Conservation (phyloP, 2,888 invertebrate species). For the Phaedon cochleariae region DNA sequence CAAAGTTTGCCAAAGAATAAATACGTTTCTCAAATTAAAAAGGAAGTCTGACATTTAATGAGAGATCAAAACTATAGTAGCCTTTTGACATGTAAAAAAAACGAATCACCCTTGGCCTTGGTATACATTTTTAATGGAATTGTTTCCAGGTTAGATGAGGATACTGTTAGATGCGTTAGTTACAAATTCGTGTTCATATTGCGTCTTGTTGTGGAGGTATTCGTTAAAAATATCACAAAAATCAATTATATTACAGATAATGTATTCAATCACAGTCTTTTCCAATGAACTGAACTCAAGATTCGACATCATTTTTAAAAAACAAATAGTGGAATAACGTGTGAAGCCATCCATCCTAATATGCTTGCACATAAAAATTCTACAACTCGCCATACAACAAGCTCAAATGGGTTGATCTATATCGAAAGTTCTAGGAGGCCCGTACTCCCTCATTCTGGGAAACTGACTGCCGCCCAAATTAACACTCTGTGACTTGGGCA, state of each 20-base stretch:
- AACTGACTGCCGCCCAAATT: constrained; percentile 26
- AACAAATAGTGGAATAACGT: no score
- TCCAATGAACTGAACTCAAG: background rate
- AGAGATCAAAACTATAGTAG: no score
- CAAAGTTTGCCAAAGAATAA: no score
- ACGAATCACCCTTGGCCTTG: no score
- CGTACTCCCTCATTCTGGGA: constrained; percentile 57
- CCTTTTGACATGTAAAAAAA: no score
- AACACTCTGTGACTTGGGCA: constrained; percentile 15
- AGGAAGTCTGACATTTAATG: no score
- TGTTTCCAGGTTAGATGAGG: no score
- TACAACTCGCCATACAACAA: background rate
- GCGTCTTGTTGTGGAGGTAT: background rate
- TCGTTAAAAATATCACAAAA: background rate
- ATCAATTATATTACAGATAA: background rate
- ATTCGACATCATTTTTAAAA: no score
- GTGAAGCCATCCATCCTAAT: background rate
- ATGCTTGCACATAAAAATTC: background rate
- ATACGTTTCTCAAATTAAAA: no score
- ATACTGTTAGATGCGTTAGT: background rate
- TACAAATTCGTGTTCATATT: background rate
- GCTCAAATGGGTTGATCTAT: constrained; percentile 67
- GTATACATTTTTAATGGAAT: no score
- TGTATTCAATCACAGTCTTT: background rate
- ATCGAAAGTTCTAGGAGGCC: constrained; percentile 66